Evolutionary conservation across 1,140 invertebrate species (phyloP).

Genomic region (Gryllus bimaculatus): DNA sequence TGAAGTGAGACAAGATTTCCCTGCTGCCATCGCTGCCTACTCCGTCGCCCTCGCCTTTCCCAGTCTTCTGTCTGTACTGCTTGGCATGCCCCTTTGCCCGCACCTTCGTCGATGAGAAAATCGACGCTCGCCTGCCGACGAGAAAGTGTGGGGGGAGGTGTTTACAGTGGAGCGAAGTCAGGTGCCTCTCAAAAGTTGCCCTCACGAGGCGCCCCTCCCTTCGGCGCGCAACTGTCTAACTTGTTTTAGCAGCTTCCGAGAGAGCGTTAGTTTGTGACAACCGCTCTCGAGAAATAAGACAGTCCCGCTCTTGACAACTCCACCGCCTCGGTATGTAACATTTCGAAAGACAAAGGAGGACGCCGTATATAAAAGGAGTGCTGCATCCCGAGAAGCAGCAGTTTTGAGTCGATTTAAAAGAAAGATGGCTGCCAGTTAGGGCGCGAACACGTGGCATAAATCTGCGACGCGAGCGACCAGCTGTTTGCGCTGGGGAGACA

Average conservation of each 20-base stretch:
- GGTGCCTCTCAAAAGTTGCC: not conserved
- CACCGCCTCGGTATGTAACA: not conserved
- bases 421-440: not conserved
- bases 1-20: no score
- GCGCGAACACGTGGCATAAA: not conserved
- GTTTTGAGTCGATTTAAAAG: conserved; percentile 5
- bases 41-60: no score
- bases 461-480: not conserved
- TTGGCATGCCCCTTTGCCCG: not conserved
- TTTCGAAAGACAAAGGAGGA: not conserved
- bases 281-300: not conserved
- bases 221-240: not conserved
- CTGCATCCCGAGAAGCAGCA: not conserved
- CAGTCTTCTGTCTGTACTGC: not conserved
- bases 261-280: not conserved
- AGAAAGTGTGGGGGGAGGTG: not conserved
- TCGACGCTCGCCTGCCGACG: no score
- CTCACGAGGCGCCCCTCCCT: no score
- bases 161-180: not conserved
- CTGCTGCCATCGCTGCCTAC: no score
- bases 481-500: not conserved
- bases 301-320: not conserved
- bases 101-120: not conserved
- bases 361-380: not conserved
- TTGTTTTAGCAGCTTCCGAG: not conserved